Evolutionary conservation across 2,797 vertebrate genomes (phyloP), one percentile per base, ranked within the genome.

Genomic region (Trichosurus vulpecula): DNA sequence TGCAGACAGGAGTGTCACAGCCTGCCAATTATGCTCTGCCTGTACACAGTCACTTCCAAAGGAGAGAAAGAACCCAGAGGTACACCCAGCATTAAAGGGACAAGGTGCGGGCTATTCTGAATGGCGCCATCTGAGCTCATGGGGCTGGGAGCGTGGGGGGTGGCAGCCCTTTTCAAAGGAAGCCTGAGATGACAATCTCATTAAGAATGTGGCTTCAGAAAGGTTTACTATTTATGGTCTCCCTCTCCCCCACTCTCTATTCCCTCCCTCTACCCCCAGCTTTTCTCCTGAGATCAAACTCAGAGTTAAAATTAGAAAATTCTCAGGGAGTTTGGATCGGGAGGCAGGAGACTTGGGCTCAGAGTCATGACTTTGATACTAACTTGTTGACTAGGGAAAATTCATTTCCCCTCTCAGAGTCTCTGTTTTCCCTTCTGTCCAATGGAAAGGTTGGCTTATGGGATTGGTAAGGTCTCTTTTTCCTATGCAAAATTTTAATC

Each of bases 1-100:
- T 96, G 98, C 98, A 98, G 98, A 99, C 98, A 98, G 98, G 97
- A 96, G 98, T 99, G 98, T 99, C 98, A 98, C 98, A 98, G 98
- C 97, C 98, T 99, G 99, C 98, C 99, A 99, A 98, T 99, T 99
- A 99, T 94, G 98, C 97, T 98, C 97, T 98, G 97, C 98, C 98
- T 97, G 98, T 98, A 98, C 98, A 98, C 98, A 98, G 98, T 96
- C 98, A 97, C 98, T 98, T 98, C 98, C 97, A 98, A 96, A 98
- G 97, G 97, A 95, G 93, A 98, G 94, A 97, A 95, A 95, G 98
- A 98, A 97, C 98, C 98, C 95, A 96, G 94, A 95, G 93, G 90
- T 98, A 98, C 97, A 97, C 95, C 97, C 95, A 66, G 98, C 97
- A 97, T 97, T 98, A 98, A 98, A 98, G 98, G 97, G 96, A 97